Base-by-base conservation (phyloP, 2,888 invertebrate genomes). In the Spisula solida region DNA sequence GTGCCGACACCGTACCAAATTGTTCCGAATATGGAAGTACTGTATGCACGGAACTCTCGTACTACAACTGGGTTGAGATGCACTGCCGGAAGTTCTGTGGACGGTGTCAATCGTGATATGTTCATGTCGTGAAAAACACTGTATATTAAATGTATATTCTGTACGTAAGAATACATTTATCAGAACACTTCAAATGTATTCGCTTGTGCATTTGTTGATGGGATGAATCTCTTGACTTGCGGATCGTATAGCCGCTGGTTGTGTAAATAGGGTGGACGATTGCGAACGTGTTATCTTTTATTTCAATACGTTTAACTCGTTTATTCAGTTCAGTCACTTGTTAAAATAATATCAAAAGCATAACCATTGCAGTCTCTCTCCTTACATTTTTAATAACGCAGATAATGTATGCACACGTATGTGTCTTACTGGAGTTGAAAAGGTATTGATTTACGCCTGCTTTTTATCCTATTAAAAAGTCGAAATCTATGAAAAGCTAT, bases 1-100 rank as follows among this genome's bases (percentile, higher is more conserved):
- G 92, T 29, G 79, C 83, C 41, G 92, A 92, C 78, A 90, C 80
- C 31, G 29, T 89, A 4, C 34, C 81, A 0, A 92, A 90, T 80
- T 92, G 92, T 66, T 66, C 85, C 6, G 92, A 87, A 34, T 92
- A 92, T 31, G 92, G 92, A 29, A 83, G 70, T 12, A 47, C 75
- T 0, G 25, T 92, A 14, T 92, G 92, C 81, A 90, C 92, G 6
- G 85, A 92, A 31, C 78, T 92, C 1, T 88, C 90, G 16, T 92
- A 90, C 51, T 89, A 90, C 60, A 90, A 92, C 86, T 92, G 92
- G 92, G 92, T 89, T n/a, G 84, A 92, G 51, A 85, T 92, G 81
- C 79, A 92, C 70, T 92, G 92, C 56, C 41, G 87, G 48, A 88
- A 87, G 55, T 92, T 88, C 84, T 92, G 92, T 47, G 87, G 86